Evolutionary conservation across 2,797 vertebrate species (phyloP).

Genomic region (Sebastiscus tertius): DNA sequence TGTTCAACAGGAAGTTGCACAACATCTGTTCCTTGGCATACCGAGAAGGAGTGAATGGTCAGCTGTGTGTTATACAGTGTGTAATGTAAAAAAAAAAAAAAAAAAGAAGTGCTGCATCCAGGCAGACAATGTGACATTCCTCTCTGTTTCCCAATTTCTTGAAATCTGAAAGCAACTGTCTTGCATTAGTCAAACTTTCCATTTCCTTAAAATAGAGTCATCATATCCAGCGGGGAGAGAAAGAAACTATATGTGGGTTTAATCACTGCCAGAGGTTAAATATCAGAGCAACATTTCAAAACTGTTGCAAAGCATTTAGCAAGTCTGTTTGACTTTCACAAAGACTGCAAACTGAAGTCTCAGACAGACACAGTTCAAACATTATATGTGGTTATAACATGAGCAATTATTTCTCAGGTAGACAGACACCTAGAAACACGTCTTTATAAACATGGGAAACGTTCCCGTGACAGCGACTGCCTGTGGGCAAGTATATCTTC

Average conservation of each 20-base stretch:
- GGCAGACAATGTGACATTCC: slow-evolving; percentile 52
- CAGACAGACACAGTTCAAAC: not conserved
- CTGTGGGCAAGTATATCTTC: not conserved
- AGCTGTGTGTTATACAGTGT: slow-evolving; percentile 64
- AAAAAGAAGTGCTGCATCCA: slow-evolving; percentile 24
- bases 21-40: slow-evolving; percentile 76
- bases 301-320: slow-evolving; percentile 13
- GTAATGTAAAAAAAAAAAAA: slow-evolving; percentile 33
- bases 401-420: not conserved
- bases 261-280: slow-evolving; percentile 35
- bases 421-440: not conserved
- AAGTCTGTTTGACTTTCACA: slow-evolving; percentile 4
- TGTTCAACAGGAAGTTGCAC: slow-evolving; percentile 80
- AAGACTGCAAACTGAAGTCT: not conserved
- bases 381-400: slow-evolving; percentile 3
- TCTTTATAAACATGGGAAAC: not conserved
- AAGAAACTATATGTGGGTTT: not conserved
- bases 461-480: not conserved
- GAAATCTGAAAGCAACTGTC: slow-evolving; percentile 36
- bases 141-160: slow-evolving; percentile 48
- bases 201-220: slow-evolving; percentile 13
- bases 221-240: not conserved
- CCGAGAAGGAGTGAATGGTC: slow-evolving; percentile 64
- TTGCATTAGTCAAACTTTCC: slow-evolving; percentile 34
- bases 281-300: slow-evolving; percentile 35